phyloP scores from a whole-genome alignment of 2,797 vertebrate genomes.

The Channa striata region DNA sequence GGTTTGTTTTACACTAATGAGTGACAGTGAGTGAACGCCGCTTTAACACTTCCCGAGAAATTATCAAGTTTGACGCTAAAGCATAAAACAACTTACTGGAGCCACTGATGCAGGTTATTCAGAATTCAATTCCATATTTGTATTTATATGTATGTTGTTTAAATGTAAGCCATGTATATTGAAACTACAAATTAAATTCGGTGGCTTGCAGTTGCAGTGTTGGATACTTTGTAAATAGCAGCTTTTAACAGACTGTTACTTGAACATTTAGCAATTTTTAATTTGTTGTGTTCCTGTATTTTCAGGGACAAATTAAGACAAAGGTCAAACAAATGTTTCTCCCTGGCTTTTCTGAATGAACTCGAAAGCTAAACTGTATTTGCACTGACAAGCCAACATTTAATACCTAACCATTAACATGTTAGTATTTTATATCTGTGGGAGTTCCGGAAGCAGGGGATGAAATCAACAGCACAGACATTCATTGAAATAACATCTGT shows the following conservation, averaged over 20 bases:
- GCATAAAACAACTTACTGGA: too few species aligned
- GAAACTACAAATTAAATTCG: not conserved
- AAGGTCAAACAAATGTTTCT: conserved; percentile 31
- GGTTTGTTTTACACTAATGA: too few species aligned
- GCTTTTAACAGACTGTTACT: conserved; percentile 14
- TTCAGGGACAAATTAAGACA: conserved; percentile 28
- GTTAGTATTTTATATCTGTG: conserved; percentile 21
- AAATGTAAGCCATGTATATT: too few species aligned
- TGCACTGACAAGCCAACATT: conserved; percentile 17
- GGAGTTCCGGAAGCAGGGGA: conserved; percentile 10
- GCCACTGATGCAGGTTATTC: not conserved
- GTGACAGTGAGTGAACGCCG: not conserved
- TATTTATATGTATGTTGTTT: not conserved
- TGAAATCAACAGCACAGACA: not conserved
- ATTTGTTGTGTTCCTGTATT: conserved; percentile 19
- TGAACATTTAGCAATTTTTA: conserved; percentile 5
- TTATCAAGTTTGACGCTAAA: not conserved
- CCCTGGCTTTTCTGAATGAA: conserved; percentile 19
- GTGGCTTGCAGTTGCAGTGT: not conserved
- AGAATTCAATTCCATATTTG: not conserved
- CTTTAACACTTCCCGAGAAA: not conserved
- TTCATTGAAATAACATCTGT: conserved; percentile 35
- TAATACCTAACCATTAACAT: conserved; percentile 28
- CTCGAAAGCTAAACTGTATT: conserved; percentile 13
- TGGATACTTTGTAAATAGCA: not conserved